Percentiles rank a stretch among this genome's conserved stretches.
Evolutionary conservation across 2,113 vertebrate species (phyloP).

Genomic region (Urocynchramus pylzowi): DNA sequence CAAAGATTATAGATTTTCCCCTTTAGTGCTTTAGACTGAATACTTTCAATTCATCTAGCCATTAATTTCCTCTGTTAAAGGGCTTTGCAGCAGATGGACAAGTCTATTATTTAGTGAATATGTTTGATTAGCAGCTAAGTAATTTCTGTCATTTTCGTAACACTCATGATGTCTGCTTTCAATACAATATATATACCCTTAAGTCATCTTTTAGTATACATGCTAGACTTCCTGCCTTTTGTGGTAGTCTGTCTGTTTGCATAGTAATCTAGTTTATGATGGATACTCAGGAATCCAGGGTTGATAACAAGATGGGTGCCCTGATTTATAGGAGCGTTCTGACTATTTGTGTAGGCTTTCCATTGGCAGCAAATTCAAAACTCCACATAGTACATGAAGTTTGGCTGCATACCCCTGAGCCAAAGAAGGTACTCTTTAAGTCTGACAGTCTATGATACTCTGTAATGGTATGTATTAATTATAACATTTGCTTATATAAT

Average conservation of each 20-base stretch:
- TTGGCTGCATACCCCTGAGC: neutral
- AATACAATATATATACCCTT: neutral
- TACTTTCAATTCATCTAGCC: neutral
- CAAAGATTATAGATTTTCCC: neutral
- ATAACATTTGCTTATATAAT: neutral
- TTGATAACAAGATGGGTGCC: neutral
- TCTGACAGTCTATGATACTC: neutral
- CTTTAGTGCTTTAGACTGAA: neutral
- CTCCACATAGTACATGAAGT: rapidly evolving
- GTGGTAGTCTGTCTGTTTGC: neutral
- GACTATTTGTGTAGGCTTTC: rapidly evolving
- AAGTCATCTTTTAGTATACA: neutral
- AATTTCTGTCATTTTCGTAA: neutral
- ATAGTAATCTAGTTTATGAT: neutral
- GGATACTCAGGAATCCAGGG: neutral
- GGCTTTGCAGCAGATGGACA: neutral
- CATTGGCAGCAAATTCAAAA: neutral
- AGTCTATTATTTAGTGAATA: neutral
- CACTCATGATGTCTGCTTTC: neutral
- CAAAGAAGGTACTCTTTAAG: neutral
- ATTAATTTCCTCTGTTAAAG: neutral
- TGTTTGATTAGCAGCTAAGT: neutral
- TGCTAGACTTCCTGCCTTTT: neutral
- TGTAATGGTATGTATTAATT: neutral
- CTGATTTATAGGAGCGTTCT: neutral